phyloP scores from a whole-genome alignment of 2,113 vertebrate species.

The Callipepla californica region DNA sequence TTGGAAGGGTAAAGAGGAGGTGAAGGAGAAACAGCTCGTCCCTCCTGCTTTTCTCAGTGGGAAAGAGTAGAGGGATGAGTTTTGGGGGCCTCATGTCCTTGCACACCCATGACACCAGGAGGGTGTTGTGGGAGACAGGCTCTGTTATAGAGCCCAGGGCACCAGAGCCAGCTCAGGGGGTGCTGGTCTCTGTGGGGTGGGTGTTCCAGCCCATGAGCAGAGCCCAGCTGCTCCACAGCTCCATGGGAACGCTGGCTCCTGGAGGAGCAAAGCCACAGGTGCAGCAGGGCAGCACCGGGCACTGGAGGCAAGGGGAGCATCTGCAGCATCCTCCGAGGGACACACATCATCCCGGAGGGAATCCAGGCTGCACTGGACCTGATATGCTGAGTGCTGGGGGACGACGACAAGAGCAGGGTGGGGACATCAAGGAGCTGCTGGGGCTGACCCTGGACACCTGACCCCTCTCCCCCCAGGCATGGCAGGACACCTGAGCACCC shows the following conservation, averaged over 20 bases:
- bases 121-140: neutral
- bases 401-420: neutral
- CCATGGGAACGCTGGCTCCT: neutral
- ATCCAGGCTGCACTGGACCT: neutral
- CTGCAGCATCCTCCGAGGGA: rapidly evolving
- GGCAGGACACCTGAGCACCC: neutral
- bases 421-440: neutral
- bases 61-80: neutral
- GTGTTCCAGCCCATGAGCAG: neutral
- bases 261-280: neutral
- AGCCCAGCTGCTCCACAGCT: neutral
- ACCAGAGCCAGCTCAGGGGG: neutral
- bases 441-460: neutral
- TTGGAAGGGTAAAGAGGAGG: conserved; percentile 9
- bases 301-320: rapidly evolving
- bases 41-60: neutral
- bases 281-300: neutral
- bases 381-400: neutral
- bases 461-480: too few species aligned
- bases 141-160: neutral
- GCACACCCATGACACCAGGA: neutral
- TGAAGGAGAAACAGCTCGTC: conserved; percentile 8
- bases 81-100: neutral
- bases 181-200: neutral
- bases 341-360: rapidly evolving